Conservation (phyloP, 2,113 vertebrate species). For the Ardeotis arabs region DNA sequence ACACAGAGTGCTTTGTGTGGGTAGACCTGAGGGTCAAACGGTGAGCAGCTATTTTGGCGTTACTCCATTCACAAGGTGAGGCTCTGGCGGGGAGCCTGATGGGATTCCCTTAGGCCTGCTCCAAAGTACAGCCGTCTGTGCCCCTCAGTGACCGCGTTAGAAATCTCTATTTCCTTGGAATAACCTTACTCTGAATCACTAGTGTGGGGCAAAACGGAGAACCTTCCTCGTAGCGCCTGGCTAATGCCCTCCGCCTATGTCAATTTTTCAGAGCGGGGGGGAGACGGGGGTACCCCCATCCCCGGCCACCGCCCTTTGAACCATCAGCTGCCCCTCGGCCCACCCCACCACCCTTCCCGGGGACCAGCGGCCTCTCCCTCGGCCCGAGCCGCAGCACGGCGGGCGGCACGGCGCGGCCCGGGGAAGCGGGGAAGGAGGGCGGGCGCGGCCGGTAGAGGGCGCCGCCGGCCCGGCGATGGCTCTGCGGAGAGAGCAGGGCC, state of each 20-base stretch:
- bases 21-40: background rate
- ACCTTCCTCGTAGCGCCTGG: accelerated
- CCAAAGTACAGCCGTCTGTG: accelerated
- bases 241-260: accelerated
- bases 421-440: too few species aligned
- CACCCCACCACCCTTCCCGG: accelerated
- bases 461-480: background rate
- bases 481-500: background rate
- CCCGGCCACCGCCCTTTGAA: background rate
- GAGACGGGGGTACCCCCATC: too few species aligned
- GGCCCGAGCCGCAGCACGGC: too few species aligned
- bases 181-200: background rate
- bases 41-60: background rate
- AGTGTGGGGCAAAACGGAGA: accelerated
- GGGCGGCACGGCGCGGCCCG: too few species aligned
- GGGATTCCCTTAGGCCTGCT: accelerated
- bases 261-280: background rate
- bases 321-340: too few species aligned
- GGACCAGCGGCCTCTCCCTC: too few species aligned
- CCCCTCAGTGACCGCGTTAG: accelerated
- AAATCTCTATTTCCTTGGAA: background rate
- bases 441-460: background rate
- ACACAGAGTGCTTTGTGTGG: background rate
- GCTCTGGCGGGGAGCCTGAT: background rate
- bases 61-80: accelerated